These are phyloP conservation scores for Megaceryle maxima DNA, from an alignment of 2,113 vertebrate genomes.

Conservation along the genomic window DNA sequence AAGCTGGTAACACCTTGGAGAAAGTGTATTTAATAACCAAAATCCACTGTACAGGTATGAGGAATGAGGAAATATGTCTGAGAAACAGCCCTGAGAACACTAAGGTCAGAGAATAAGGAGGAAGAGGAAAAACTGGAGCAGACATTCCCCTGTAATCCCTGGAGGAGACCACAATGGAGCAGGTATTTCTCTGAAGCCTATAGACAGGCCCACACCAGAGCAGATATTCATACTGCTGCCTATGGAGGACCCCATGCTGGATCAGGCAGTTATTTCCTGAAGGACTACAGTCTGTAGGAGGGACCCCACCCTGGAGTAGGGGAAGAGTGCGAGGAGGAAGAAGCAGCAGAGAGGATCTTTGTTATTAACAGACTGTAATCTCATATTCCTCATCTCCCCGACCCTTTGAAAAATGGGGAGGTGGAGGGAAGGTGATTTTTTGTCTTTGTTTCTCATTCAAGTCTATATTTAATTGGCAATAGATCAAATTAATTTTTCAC, in stretches of 20 bases:
- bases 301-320: not conserved
- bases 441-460: not conserved
- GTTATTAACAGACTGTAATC: not conserved
- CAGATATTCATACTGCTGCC: not conserved
- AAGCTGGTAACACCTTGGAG: not conserved
- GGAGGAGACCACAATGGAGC: not conserved
- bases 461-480: not conserved
- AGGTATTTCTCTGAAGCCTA: not conserved
- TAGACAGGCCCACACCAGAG: not conserved
- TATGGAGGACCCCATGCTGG: not conserved
- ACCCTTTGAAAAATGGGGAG: not conserved
- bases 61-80: not conserved
- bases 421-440: not conserved
- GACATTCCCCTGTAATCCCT: not conserved
- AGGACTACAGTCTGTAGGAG: not conserved
- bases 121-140: not conserved
- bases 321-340: not conserved
- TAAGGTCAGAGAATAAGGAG: not conserved
- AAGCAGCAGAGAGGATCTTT: not conserved
- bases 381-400: rapidly evolving
- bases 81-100: not conserved
- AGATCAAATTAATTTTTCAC: not conserved
- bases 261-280: not conserved
- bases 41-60: not conserved
- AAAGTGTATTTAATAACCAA: not conserved